A percentile compares a stretch with the other conserved stretches of the same genome.
Evolutionary conservation across 2,797 vertebrate species (phyloP).

Genomic region (Anabacerthia variegaticeps): DNA sequence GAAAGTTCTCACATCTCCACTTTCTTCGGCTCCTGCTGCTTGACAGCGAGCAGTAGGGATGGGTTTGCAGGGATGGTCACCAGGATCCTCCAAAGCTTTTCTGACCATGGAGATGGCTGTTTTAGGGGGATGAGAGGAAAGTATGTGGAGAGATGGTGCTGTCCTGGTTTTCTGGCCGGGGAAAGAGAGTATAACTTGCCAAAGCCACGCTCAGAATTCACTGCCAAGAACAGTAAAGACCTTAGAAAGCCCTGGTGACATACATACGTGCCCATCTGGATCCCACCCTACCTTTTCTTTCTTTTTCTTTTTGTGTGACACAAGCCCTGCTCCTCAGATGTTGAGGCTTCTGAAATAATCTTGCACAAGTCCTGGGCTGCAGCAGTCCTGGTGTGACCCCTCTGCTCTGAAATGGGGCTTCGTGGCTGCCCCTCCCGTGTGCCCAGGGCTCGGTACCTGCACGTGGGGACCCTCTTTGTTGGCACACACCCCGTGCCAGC

Average conservation of each 20-base stretch:
- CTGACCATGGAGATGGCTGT: neutral
- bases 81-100: neutral
- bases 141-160: neutral
- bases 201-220: rapidly evolving
- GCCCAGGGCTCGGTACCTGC: neutral
- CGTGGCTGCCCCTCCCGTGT: neutral
- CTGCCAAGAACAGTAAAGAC: neutral
- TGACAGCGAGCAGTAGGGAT: neutral
- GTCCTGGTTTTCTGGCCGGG: neutral
- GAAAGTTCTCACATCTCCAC: neutral
- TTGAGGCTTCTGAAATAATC: neutral
- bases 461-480: neutral
- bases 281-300: neutral
- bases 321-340: neutral
- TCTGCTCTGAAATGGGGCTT: rapidly evolving
- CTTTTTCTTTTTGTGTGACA: neutral
- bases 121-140: neutral
- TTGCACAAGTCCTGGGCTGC: neutral
- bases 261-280: rapidly evolving
- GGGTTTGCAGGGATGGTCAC: neutral
- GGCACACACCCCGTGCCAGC: neutral
- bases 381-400: neutral
- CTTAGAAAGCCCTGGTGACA: neutral
- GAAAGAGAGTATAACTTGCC: neutral
- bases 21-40: neutral